phyloP scores from a whole-genome alignment of 35 echinoderm and acorn worm species.

The Heliocidaris tuberculata region DNA sequence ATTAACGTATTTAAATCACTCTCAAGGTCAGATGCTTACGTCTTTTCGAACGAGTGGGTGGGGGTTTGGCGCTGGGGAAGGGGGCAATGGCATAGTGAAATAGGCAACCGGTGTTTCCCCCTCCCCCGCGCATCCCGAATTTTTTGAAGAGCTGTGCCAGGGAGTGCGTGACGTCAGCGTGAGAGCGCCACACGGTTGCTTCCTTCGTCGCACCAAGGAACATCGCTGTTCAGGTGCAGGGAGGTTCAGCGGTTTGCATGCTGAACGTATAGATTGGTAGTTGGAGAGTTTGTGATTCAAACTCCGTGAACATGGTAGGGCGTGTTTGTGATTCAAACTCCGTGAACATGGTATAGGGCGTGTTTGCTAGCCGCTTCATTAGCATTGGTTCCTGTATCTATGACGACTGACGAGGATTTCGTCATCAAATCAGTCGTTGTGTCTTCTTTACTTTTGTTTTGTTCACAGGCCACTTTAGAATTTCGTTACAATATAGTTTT shows the following conservation, averaged over 20 bases:
- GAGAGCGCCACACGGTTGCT: background rate
- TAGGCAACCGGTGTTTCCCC: background rate
- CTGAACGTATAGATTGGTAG: background rate
- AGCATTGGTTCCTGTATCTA: no score
- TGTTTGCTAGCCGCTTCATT: no score
- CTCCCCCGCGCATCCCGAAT: background rate
- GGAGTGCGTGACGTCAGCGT: background rate
- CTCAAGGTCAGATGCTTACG: background rate
- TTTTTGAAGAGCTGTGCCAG: background rate
- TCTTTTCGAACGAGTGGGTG: background rate
- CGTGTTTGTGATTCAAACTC: background rate
- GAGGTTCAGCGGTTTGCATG: background rate
- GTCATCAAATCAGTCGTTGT: no score
- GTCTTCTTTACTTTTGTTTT: no score
- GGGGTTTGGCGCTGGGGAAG: background rate
- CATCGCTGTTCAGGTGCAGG: background rate
- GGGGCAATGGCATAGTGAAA: background rate
- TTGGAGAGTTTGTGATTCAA: background rate
- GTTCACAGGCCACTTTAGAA: no score
- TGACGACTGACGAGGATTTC: no score
- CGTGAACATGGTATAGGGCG: no score
- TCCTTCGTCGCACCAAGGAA: background rate
- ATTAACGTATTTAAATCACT: constrained; percentile 4
- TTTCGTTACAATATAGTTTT: no score
- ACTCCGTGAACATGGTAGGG: no score